A percentile compares a stretch with the other conserved stretches of the same genome.
These are phyloP conservation scores for Liasis olivaceus DNA, from an alignment of 2,797 vertebrate genomes.

Conservation along the genomic window DNA sequence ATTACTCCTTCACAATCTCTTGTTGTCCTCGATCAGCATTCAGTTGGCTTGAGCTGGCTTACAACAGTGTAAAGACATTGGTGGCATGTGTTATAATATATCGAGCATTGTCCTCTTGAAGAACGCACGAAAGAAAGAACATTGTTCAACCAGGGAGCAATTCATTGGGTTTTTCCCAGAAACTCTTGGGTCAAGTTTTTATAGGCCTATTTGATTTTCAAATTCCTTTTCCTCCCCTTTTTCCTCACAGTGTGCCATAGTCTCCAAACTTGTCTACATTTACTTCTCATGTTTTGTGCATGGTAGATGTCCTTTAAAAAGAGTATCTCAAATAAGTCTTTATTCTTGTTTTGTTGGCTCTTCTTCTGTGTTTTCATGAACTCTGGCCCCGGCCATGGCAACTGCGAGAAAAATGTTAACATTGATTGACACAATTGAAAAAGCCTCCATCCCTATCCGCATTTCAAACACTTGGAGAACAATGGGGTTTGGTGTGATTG, in stretches of 20 bases:
- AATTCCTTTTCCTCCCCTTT: conserved; percentile 85
- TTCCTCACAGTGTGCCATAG: conserved; percentile 87
- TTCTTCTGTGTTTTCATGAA: conserved; percentile 99
- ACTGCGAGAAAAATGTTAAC: conserved; percentile 99
- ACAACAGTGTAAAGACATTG: conserved; percentile 81
- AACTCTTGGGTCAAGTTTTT: conserved; percentile 98
- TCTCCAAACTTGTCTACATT: conserved; percentile 98
- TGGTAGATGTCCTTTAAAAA: conserved; percentile 97
- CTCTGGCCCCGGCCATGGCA: conserved; percentile 99
- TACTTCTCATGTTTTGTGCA: conserved; percentile 97
- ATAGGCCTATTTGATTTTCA: conserved; percentile 97
- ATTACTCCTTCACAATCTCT: conserved; percentile 72
- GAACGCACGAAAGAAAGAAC: conserved; percentile 86
- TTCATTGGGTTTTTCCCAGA: conserved; percentile 99
- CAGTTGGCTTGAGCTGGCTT: conserved; percentile 81
- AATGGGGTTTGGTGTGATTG: conserved; percentile 98
- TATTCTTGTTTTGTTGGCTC: conserved; percentile 99
- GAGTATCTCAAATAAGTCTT: conserved; percentile 97
- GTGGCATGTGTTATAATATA: conserved; percentile 94
- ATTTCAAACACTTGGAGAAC: conserved; percentile 99
- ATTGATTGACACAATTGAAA: conserved; percentile 99
- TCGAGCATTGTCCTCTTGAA: conserved; percentile 87
- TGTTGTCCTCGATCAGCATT: conserved; percentile 78
- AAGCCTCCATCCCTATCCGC: conserved; percentile 91
- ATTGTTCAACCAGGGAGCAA: conserved; percentile 89